These are phyloP conservation scores for Brachyhypopomus occidentalis DNA, from an alignment of 2,113 vertebrate genomes.

Conservation along the genomic window DNA sequence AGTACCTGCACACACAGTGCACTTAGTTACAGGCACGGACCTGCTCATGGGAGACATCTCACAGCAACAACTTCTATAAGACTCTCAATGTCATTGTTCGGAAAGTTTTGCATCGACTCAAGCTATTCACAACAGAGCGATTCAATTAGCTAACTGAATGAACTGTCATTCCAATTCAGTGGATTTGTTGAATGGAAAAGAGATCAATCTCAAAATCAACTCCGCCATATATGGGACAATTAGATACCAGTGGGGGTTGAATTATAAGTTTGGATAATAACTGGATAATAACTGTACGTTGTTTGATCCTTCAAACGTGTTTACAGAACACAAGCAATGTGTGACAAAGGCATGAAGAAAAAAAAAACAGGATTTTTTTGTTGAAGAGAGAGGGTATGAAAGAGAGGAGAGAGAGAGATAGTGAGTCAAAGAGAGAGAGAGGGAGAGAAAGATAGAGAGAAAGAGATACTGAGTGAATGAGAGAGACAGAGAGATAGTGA, in stretches of 20 bases:
- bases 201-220: background rate
- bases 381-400: background rate
- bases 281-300: background rate
- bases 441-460: background rate
- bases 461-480: no score
- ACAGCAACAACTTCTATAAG: background rate
- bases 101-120: background rate
- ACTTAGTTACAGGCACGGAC: conserved; percentile 28
- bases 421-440: no score
- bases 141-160: no score
- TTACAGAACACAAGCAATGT: conserved; percentile 5
- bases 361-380: background rate
- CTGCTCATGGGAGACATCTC: conserved; percentile 1
- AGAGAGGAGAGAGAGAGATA: no score
- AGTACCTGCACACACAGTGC: conserved; percentile 81
- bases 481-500: background rate
- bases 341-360: background rate
- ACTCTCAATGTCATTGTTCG: background rate
- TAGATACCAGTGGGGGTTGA: background rate
- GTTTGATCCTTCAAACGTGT: background rate
- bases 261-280: background rate
- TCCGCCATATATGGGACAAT: background rate
- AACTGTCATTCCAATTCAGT: background rate
- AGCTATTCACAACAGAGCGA: no score
- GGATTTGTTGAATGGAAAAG: background rate